A percentile compares a stretch with the other conserved stretches of the same genome.
Conservation (phyloP, 2,797 vertebrate genomes). For the Limnodromus scolopaceus region DNA sequence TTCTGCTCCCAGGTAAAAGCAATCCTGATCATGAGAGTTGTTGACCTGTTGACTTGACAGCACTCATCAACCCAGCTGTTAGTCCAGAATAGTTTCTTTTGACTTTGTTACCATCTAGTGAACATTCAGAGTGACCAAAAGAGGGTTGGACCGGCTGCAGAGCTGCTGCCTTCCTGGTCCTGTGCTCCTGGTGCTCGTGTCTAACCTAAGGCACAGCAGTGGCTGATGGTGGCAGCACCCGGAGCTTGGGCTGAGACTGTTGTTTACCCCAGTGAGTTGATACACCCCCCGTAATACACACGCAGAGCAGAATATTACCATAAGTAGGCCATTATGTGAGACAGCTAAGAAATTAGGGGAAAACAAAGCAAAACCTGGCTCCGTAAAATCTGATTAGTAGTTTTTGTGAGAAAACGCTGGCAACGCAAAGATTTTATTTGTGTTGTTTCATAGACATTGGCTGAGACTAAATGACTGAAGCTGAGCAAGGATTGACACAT, state of each 20-base stretch:
- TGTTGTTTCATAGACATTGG: neutral
- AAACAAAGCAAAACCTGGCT: conserved; percentile 17
- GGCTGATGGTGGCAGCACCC: neutral
- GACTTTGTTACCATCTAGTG: neutral
- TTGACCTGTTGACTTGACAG: neutral
- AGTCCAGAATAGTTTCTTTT: neutral
- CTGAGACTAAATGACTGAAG: neutral
- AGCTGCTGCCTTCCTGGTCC: neutral
- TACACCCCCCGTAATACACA: neutral
- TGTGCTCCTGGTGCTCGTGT: neutral
- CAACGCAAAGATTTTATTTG: neutral
- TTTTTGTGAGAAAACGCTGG: conserved; percentile 4
- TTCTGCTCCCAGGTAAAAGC: neutral
- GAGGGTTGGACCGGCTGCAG: neutral
- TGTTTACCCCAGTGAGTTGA: neutral
- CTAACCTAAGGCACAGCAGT: no score
- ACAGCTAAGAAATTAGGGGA: neutral
- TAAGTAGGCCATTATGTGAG: neutral
- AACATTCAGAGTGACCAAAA: neutral
- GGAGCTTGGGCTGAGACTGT: neutral
- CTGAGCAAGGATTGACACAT: neutral
- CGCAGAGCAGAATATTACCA: neutral
- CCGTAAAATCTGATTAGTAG: neutral
- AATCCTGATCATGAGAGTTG: neutral
- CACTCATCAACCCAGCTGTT: neutral